phyloP scores from a whole-genome alignment of 2,797 vertebrate species.

The Eleutherodactylus coqui region DNA sequence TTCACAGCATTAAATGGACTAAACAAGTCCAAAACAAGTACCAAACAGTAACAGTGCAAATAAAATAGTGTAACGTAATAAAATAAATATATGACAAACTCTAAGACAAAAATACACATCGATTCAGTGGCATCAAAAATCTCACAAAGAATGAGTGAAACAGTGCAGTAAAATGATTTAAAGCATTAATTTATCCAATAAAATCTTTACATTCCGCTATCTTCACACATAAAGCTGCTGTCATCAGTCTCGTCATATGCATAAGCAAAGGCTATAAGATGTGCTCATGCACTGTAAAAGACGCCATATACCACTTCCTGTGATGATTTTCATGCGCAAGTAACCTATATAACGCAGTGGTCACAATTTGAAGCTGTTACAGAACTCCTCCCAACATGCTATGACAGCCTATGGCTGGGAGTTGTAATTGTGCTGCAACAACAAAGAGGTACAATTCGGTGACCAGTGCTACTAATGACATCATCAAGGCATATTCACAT shows the following conservation, averaged over 20 bases:
- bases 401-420: not conserved
- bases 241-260: not conserved
- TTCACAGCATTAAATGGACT: constrained; percentile 83
- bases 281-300: not conserved
- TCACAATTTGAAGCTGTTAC: not conserved
- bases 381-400: not conserved
- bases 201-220: not conserved
- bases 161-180: constrained; percentile 16
- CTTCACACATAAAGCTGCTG: not conserved
- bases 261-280: not conserved
- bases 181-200: constrained; percentile 17
- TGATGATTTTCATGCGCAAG: not conserved
- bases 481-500: not conserved
- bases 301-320: not conserved
- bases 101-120: constrained; percentile 66
- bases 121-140: constrained; percentile 6
- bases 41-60: constrained; percentile 77
- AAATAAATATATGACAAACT: constrained; percentile 80
- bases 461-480: not conserved
- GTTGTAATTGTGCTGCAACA: not conserved
- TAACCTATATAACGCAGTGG: not conserved
- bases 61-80: constrained; percentile 70
- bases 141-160: not conserved
- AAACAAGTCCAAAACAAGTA: constrained; percentile 70
- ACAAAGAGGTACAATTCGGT: not conserved